Evolutionary conservation across 2,113 vertebrate species (phyloP), one percentile per base, ranked within the genome.

Genomic region (Eupsittula cactorum): DNA sequence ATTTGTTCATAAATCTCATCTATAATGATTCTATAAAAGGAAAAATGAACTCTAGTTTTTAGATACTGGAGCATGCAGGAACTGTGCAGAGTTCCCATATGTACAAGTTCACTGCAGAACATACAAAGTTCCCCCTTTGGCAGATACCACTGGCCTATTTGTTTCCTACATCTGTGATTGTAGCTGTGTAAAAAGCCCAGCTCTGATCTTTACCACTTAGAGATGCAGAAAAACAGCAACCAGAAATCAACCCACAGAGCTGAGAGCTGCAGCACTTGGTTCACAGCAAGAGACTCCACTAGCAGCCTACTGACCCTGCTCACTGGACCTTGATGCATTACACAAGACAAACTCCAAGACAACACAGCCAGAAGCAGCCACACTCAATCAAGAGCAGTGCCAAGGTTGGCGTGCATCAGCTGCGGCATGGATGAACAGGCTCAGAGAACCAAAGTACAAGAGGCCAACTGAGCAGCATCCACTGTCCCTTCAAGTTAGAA

Each of bases 291-390:
- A 62, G 46, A 82, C 47, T 73, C 31, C 4, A 4, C 17, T 19
- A 35, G 87, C 71, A 96, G 37, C 46, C 46, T 16, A 16, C 23
- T 0, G 0, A 31, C 21, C 24, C 42, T 23, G 53, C 7, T 55
- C 83, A 27, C 75, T 27, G 59, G 53, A 64, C 47, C 79, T 23
- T 0, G 0, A n/a, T 1, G 0, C 7, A 1, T 15, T 10, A 67
- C 55, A 67, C 28, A 11, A 31, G 90, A 39, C 27, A n/a, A 57
- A 10, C 62, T 50, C 64, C 44, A 21, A 75, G 62, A 3, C 18
- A 5, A 35, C 1, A 5, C 42, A 46, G 74, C 60, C 69, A 1
- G 1, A 10, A 77, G 49, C 41, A 62, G 62, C n/a, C 64, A 59
- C 0, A 4, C 19, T 82, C 62, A 16, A 25, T 47, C 69, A 46